Evolutionary conservation across 2,113 vertebrate species (phyloP).

Genomic region (Anser brachyrhynchus): DNA sequence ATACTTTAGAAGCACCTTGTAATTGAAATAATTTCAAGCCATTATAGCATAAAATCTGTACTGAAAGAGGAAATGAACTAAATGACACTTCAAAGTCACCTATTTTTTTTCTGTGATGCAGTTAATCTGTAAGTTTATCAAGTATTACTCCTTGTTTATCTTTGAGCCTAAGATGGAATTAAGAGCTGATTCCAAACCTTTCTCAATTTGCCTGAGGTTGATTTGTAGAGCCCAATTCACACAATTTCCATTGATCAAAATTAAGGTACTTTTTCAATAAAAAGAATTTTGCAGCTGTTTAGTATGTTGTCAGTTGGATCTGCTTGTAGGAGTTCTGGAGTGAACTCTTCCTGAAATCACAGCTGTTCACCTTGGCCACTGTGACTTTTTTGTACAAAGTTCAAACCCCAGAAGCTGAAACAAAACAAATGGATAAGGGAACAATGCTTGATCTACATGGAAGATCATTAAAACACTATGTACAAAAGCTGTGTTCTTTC

Average conservation of each 20-base stretch:
- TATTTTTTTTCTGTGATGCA: not conserved
- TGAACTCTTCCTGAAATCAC: not conserved
- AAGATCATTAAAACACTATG: not conserved
- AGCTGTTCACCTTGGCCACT: not conserved
- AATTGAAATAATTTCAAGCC: not conserved
- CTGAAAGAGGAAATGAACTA: not conserved
- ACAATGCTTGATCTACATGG: not conserved
- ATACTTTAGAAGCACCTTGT: not conserved
- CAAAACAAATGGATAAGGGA: not conserved
- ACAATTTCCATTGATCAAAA: not conserved
- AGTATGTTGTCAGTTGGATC: not conserved
- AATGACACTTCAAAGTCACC: not conserved
- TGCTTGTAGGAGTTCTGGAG: not conserved
- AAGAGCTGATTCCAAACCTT: not conserved
- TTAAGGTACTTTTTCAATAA: not conserved
- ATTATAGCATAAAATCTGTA: not conserved
- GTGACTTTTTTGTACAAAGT: not conserved
- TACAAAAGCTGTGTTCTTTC: slow-evolving; percentile 20
- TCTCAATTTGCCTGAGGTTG: not conserved
- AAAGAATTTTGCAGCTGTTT: not conserved
- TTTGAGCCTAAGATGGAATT: not conserved
- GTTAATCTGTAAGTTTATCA: not conserved
- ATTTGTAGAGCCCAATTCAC: not conserved
- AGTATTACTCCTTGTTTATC: not conserved
- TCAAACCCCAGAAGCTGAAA: not conserved